Evolutionary conservation across 2,797 vertebrate genomes (phyloP).

Genomic region (Clarias platycephalus): DNA sequence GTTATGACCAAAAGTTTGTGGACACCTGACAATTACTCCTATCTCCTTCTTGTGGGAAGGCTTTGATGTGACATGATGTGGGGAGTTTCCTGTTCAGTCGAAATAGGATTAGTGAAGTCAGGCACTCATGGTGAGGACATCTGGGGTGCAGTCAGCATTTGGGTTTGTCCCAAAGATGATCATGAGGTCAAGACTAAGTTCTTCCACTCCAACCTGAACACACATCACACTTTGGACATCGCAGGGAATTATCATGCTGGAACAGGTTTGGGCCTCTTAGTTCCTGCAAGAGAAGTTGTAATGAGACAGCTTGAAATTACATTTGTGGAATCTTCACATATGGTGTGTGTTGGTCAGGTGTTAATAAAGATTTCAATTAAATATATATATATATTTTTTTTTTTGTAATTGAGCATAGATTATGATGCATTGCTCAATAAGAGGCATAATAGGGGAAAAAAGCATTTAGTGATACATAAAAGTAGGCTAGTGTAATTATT

Average conservation of each 20-base stretch:
- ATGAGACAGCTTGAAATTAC: neutral
- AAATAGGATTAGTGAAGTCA: neutral
- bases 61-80: neutral
- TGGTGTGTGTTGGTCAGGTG: neutral
- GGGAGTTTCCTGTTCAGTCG: neutral
- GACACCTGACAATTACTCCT: neutral
- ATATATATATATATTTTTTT: neutral
- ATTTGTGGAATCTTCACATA: neutral
- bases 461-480: neutral
- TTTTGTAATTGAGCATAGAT: neutral
- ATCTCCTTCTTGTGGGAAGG: neutral
- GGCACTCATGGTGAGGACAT: neutral
- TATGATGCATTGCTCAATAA: neutral
- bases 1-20: neutral
- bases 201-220: neutral
- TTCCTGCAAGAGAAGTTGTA: neutral
- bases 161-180: neutral
- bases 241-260: neutral
- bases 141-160: neutral
- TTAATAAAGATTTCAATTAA: too few relatives aligned
- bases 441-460: neutral
- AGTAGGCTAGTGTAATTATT: neutral
- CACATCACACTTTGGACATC: too few relatives aligned
- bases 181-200: neutral
- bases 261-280: neutral